phyloP scores from a whole-genome alignment of 2,113 vertebrate species.

The Phoxinus phoxinus region DNA sequence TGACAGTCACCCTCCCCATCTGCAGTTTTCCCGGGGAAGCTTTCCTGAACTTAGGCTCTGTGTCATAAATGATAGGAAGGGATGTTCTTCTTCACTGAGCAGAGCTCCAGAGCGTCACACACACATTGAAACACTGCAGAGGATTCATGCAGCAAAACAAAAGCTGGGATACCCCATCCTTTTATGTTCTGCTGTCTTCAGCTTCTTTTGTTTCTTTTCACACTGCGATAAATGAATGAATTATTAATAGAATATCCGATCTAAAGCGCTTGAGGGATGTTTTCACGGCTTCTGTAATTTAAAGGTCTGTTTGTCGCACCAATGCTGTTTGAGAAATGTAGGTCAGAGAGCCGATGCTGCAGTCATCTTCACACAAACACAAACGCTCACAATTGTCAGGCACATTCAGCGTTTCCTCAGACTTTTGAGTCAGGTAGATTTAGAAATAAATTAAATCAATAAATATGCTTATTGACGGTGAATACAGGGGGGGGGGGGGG shows the following conservation, averaged over 20 bases:
- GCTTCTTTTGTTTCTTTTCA: background rate
- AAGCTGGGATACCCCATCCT: background rate
- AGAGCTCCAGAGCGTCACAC: background rate
- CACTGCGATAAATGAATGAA: background rate
- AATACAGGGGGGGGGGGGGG: background rate
- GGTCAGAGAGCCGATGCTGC: conserved; percentile 32
- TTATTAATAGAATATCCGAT: conserved; percentile 1
- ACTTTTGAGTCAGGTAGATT: background rate
- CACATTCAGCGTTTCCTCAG: background rate
- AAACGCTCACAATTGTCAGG: background rate
- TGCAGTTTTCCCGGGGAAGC: background rate
- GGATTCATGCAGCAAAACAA: background rate
- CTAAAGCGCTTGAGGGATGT: conserved; percentile 4
- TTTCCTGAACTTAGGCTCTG: background rate
- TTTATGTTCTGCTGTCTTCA: background rate
- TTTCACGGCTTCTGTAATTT: conserved; percentile 13
- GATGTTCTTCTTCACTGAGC: conserved; percentile 5
- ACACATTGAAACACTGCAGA: background rate
- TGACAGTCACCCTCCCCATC: background rate
- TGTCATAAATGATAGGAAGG: conserved; percentile 13
- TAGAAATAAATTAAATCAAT: background rate
- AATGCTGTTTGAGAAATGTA: conserved; percentile 26
- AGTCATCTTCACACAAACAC: conserved; percentile 38
- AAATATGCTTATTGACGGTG: background rate
- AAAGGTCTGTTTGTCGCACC: conserved; percentile 12